phyloP scores from a whole-genome alignment of 2,113 vertebrate genomes.

The Podocnemis expansa region DNA sequence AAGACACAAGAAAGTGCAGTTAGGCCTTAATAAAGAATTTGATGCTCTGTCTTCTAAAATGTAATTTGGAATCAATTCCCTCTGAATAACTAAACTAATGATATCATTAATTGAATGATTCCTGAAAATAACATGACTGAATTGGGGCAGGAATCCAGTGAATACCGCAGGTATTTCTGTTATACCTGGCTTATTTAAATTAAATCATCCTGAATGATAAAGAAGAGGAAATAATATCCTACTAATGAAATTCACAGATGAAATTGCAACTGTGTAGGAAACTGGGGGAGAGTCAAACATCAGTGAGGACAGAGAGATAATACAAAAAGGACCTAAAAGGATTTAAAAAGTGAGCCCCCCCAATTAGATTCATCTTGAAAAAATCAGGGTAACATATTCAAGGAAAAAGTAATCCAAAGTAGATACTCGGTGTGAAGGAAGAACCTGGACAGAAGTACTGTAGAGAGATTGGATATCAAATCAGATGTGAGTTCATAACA shows the following conservation, averaged over 20 bases:
- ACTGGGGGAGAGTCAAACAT: background rate
- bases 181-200: background rate
- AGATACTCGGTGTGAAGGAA: background rate
- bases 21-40: no score
- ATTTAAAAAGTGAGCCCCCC: background rate
- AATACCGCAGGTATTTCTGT: background rate
- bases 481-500: background rate
- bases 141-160: background rate
- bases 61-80: background rate
- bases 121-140: background rate
- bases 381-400: background rate
- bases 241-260: background rate
- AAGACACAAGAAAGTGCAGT: no score
- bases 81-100: background rate
- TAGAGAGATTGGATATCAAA: background rate
- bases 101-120: background rate
- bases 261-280: background rate
- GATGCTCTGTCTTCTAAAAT: background rate
- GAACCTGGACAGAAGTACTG: background rate
- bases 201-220: background rate
- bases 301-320: background rate
- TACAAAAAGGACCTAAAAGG: background rate
- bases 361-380: background rate
- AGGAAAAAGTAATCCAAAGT: background rate
- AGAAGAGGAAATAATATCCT: background rate